phyloP scores from a whole-genome alignment of 2,113 vertebrate species.

The Gobio gobio region DNA sequence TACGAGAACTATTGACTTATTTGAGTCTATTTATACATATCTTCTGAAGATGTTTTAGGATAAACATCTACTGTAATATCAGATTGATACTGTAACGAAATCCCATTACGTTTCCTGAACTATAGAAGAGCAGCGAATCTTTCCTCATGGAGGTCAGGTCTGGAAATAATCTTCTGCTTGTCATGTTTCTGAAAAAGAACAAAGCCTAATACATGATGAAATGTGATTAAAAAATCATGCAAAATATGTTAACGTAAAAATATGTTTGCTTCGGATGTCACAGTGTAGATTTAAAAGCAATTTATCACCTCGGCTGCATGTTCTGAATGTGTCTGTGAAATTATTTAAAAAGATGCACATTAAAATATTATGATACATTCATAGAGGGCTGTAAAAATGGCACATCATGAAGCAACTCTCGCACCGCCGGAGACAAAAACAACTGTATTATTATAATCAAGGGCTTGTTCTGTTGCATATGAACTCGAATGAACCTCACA shows the following conservation, averaged over 20 bases:
- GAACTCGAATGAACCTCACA: background rate
- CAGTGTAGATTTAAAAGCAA: slow-evolving; percentile 8
- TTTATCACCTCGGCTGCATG: slow-evolving; percentile 19
- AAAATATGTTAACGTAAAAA: background rate
- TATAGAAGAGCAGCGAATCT: background rate
- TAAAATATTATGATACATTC: slow-evolving; percentile 53
- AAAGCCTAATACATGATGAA: background rate
- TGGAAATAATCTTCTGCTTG: slow-evolving; percentile 1
- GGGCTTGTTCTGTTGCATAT: background rate
- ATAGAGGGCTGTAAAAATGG: slow-evolving; percentile 1
- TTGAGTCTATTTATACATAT: background rate
- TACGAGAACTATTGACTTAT: too few relatives aligned
- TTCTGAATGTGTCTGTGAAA: slow-evolving; percentile 56
- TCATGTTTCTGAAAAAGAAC: background rate
- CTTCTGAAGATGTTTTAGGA: background rate
- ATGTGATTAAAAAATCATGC: slow-evolving; percentile 7
- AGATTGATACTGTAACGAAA: background rate
- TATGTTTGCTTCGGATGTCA: background rate
- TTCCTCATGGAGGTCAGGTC: background rate
- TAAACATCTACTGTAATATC: background rate
- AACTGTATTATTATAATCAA: slow-evolving; percentile 14
- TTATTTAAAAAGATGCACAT: slow-evolving; percentile 63
- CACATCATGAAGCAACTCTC: background rate
- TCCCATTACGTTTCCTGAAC: background rate
- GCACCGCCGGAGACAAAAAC: background rate